A percentile compares a stretch with the other conserved stretches of the same genome.
phyloP scores from a whole-genome alignment of 2,797 vertebrate species.

The Mus minutoides region DNA sequence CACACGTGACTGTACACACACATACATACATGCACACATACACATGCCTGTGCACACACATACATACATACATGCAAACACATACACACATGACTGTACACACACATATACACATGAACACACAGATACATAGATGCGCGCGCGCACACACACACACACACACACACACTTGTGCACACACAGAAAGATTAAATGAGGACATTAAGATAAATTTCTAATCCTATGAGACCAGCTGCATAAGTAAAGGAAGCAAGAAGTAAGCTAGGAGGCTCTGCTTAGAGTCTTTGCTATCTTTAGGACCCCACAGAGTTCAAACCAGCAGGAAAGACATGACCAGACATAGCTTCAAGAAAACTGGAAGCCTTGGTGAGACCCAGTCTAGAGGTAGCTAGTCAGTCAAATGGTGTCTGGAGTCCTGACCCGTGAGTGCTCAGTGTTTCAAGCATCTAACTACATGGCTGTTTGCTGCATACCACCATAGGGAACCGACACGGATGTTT shows the following conservation, averaged over 20 bases:
- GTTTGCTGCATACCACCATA: neutral
- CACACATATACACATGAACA: neutral
- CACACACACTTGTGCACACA: neutral
- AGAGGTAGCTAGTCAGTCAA: neutral
- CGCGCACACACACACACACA: neutral
- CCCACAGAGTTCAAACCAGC: neutral
- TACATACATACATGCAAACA: neutral
- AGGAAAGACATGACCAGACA: neutral
- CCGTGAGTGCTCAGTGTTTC: neutral
- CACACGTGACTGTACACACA: neutral
- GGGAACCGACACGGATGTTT: neutral
- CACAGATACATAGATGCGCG: neutral
- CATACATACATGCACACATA: neutral
- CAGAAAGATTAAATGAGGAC: neutral
- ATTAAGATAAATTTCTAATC: neutral
- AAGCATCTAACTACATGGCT: neutral
- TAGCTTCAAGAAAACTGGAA: neutral
- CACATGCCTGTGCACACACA: fast-evolving
- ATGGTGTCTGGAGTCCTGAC: neutral
- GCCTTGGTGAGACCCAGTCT: neutral
- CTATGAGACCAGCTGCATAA: neutral
- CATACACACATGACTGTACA: neutral
- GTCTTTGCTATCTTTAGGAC: neutral
- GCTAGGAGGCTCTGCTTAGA: neutral
- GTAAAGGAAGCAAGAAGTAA: neutral